Percentiles rank a stretch among this genome's conserved stretches.
phyloP scores from a whole-genome alignment of 2,113 vertebrate species.

The Morphnarchus princeps region DNA sequence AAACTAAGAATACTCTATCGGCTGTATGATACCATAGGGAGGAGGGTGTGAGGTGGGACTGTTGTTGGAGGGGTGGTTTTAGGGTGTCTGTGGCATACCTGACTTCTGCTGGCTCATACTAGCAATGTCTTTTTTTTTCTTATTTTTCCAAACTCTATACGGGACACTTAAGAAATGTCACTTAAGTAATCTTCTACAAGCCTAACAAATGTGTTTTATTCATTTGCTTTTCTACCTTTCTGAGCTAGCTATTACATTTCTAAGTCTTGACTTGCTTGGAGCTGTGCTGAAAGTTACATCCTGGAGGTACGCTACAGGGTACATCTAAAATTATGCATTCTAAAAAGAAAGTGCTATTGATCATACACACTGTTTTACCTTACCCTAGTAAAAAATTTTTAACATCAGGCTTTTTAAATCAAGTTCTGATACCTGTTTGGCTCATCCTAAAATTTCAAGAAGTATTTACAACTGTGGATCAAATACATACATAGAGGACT shows the following conservation, averaged over 20 bases:
- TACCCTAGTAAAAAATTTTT: neutral
- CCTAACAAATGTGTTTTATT: neutral
- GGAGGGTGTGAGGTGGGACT: neutral
- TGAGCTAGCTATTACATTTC: neutral
- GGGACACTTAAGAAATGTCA: neutral
- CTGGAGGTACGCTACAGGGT: neutral
- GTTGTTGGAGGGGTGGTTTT: neutral
- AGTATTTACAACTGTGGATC: neutral
- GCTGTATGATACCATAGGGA: neutral
- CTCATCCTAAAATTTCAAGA: neutral
- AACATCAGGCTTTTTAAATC: neutral
- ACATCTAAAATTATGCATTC: neutral
- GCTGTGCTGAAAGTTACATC: neutral
- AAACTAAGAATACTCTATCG: neutral
- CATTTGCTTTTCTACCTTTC: neutral
- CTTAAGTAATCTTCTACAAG: neutral
- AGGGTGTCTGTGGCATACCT: neutral
- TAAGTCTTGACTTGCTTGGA: neutral
- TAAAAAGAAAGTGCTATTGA: neutral
- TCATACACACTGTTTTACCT: neutral
- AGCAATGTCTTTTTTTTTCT: neutral
- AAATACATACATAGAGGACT: neutral
- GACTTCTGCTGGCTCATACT: neutral
- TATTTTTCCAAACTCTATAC: neutral
- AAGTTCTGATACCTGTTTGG: neutral